phyloP scores from a whole-genome alignment of 2,113 vertebrate genomes.

The Nesoenas mayeri region DNA sequence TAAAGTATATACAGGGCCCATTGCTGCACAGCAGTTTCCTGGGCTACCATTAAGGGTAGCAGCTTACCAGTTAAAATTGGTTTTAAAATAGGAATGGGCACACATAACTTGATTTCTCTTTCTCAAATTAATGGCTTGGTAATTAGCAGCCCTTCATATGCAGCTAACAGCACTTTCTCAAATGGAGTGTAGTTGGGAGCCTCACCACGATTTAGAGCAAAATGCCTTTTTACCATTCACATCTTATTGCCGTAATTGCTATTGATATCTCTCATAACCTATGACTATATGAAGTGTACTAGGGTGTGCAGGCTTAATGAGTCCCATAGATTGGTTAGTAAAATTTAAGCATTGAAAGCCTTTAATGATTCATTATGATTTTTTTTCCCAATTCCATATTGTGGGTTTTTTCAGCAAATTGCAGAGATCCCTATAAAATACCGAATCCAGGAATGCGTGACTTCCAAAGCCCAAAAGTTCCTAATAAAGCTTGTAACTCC shows the following conservation, averaged over 20 bases:
- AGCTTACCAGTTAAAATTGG: not conserved
- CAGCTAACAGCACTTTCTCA: not conserved
- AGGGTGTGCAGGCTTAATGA: not conserved
- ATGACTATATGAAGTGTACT: not conserved
- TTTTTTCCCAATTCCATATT: not conserved
- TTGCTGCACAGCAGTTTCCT: not conserved
- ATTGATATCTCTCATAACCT: not conserved
- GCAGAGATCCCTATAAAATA: not conserved
- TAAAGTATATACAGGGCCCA: not conserved
- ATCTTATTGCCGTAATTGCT: not conserved
- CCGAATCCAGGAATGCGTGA: not conserved
- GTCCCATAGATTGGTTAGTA: not conserved
- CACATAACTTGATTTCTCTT: not conserved
- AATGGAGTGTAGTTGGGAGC: not conserved
- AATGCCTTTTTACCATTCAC: not conserved
- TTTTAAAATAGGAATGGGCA: not conserved
- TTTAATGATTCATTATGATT: not conserved
- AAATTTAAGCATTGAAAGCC: not conserved
- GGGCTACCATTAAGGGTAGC: not conserved
- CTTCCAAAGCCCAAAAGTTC: not conserved
- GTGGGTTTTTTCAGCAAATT: not conserved
- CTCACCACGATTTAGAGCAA: not conserved
- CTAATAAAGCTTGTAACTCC: not conserved
- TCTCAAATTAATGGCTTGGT: not conserved
- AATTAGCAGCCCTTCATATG: not conserved